Evolutionary conservation across 2,113 vertebrate genomes (phyloP).

Genomic region (Rattus rattus): DNA sequence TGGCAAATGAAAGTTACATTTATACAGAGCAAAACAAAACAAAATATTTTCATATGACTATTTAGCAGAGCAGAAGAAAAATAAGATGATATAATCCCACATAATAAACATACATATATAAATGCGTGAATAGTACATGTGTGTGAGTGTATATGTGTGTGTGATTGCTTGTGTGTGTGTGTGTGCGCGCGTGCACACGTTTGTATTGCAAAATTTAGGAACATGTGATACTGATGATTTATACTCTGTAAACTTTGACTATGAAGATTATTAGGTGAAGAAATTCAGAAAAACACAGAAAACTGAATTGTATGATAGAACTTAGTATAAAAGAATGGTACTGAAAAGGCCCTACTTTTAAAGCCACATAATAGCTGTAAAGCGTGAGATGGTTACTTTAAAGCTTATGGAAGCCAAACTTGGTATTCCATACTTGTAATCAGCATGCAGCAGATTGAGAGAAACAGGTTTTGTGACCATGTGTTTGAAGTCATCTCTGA

Average conservation of each 20-base stretch:
- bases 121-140: background rate
- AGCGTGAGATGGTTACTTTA: background rate
- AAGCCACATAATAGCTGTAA: background rate
- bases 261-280: background rate
- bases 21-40: background rate
- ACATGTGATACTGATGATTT: background rate
- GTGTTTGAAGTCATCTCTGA: background rate
- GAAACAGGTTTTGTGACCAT: background rate
- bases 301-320: background rate
- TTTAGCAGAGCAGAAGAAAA: background rate
- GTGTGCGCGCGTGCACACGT: too few species aligned
- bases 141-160: background rate
- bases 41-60: background rate
- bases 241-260: background rate
- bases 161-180: background rate
- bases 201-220: background rate
- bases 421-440: background rate
- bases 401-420: background rate
- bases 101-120: background rate
- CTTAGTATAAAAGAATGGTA: background rate
- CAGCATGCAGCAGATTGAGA: background rate
- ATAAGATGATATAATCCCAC: background rate
- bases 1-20: too few species aligned
- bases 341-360: background rate
- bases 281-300: background rate